Evolutionary conservation across 2,797 vertebrate species (phyloP), one percentile per base, ranked within the genome.

Genomic region (Brotogeris chrysoptera): DNA sequence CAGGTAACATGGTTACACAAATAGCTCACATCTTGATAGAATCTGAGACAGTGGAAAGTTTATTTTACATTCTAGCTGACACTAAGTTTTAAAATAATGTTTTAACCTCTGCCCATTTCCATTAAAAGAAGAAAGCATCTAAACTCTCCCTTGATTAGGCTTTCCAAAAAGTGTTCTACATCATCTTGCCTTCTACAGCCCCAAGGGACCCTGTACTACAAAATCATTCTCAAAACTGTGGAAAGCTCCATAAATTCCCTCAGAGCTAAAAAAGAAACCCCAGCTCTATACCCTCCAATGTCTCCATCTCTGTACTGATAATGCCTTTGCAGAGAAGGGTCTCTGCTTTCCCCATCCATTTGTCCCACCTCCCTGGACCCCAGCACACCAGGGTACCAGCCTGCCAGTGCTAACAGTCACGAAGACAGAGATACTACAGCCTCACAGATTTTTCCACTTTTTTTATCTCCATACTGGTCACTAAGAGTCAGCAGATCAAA

Each of bases 1-100:
- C 0, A 1, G 24, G n/a, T 49, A 65, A 77, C 1, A 0, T 17
- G 8, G 53, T 46, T 85, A 39, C 34, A 78, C 11, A 78, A 47
- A 77, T 2, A 88, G 59, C 32, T 65, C 41, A 38, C 6, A 8
- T 5, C 5, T 20, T 38, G 10, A 50, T 61, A 50, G 0, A 77
- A 49, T 8, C 38, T 16, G 36, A 83, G 28, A 28, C 44, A 71
- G 32, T n/a, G 9, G 82, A 64, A 91, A 82, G 20, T 27, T 71
- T 36, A 44, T 72, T 80, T 71, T 34, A 4, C 21, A 34, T 68
- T 89, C 66, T 60, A 91, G 24, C 34, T 3, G 3, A 63, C 21
- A n/a, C 10, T 63, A 73, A 7, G 61, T 50, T 80, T 86, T 1
- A 68, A 80, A 80, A 89, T 34, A 79, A 39, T 16, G 4, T 52